Evolutionary conservation across 2,888 invertebrate species (phyloP).

Genomic region (Drosophila robusta): DNA sequence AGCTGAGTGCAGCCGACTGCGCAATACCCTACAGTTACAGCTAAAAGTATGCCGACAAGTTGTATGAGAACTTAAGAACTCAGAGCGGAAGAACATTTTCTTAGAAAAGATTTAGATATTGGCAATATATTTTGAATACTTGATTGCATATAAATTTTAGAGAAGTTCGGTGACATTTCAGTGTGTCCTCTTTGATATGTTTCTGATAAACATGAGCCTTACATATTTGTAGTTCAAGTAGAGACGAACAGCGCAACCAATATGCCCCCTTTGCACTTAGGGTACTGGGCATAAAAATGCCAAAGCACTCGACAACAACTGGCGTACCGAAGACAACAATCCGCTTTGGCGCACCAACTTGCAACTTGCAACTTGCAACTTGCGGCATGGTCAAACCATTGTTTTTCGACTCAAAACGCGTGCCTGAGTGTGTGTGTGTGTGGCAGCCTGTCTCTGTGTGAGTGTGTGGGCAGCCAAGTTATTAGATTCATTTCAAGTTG

Average conservation of each 20-base stretch:
- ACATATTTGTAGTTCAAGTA: no score
- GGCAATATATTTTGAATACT: no score
- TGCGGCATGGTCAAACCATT: slow-evolving; percentile 56
- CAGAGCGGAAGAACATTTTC: no score
- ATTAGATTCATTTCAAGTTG: slow-evolving; percentile 81
- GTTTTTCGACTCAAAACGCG: slow-evolving; percentile 50
- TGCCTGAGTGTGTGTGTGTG: neutral
- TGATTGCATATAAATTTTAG: no score
- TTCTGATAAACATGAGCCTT: no score
- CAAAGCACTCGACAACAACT: slow-evolving; percentile 68
- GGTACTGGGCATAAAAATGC: slow-evolving; percentile 25
- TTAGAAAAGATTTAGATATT: no score
- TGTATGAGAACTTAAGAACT: no score
- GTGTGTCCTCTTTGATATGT: no score
- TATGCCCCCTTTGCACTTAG: neutral
- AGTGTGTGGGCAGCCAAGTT: slow-evolving; percentile 60
- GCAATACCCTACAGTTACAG: neutral
- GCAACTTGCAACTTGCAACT: slow-evolving; percentile 47
- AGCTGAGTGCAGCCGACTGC: neutral
- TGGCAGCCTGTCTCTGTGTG: slow-evolving; percentile 10
- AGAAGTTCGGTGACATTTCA: no score
- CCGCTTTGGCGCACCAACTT: slow-evolving; percentile 55
- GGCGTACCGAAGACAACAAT: slow-evolving; percentile 60
- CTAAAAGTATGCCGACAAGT: neutral
- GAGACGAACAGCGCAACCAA: neutral